Percentiles rank a stretch among this genome's conserved stretches.
phyloP scores from a whole-genome alignment of 2,797 vertebrate species.

The Nothura maculosa region DNA sequence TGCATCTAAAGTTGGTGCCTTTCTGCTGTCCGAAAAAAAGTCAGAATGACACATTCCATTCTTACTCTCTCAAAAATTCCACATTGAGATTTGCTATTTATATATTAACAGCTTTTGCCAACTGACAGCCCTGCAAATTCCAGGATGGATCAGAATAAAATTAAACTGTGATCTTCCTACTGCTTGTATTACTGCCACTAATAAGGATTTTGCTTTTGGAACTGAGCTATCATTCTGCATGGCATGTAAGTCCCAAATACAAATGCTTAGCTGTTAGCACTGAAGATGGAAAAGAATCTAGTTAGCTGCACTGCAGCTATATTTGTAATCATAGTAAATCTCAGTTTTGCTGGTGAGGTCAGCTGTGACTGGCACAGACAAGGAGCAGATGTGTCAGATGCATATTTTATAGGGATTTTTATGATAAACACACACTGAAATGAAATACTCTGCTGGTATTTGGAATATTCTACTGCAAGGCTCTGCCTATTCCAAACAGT shows the following conservation, averaged over 20 bases:
- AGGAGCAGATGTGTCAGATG: constrained; percentile 29
- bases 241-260: neutral
- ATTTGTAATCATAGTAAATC: constrained; percentile 28
- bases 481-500: neutral
- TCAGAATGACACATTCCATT: constrained; percentile 32
- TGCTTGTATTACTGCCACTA: neutral
- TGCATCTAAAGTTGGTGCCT: neutral
- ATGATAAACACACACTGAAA: constrained; percentile 24
- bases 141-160: neutral
- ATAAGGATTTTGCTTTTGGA: constrained; percentile 4
- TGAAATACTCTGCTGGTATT: constrained; percentile 3
- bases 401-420: constrained; percentile 45
- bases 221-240: neutral
- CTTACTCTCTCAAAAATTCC: constrained; percentile 28
- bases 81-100: constrained; percentile 23
- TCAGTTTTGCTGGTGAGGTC: constrained; percentile 7
- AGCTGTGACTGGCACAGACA: neutral
- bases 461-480: constrained; percentile 33
- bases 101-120: constrained; percentile 28
- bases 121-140: neutral
- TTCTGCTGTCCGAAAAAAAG: constrained; percentile 23
- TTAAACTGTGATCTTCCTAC: neutral
- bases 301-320: neutral
- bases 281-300: constrained; percentile 11
- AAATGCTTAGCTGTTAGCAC: constrained; percentile 40